These are phyloP conservation scores for Oscheius myriophilus DNA, from an alignment of 2,888 invertebrate genomes.

Conservation along the genomic window DNA sequence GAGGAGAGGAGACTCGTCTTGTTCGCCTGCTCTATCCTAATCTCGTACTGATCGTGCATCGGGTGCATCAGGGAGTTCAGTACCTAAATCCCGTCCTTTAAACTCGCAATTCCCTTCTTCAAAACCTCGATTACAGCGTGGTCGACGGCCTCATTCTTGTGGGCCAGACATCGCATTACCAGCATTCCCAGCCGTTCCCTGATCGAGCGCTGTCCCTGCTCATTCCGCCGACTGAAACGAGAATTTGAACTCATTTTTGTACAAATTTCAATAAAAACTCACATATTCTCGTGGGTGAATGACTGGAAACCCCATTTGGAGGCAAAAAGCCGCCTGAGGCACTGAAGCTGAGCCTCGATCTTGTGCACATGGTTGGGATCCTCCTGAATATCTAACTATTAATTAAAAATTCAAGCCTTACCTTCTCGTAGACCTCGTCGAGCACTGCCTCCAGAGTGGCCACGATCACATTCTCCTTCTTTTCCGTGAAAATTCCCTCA, in stretches of 20 bases:
- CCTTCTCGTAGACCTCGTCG: slow-evolving; percentile 74
- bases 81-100: slow-evolving; percentile 79
- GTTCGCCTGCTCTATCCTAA: slow-evolving; percentile 96
- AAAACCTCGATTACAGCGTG: slow-evolving; percentile 83
- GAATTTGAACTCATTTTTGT: slow-evolving; percentile 73
- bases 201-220: slow-evolving; percentile 74
- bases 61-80: slow-evolving; percentile 96
- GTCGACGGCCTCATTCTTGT: slow-evolving; percentile 87
- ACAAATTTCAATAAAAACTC: slow-evolving; percentile 38
- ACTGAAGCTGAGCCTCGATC: slow-evolving; percentile 91
- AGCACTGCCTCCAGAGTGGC: slow-evolving; percentile 87
- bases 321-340: slow-evolving; percentile 88
- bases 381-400: slow-evolving; percentile 38
- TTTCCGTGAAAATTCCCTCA: slow-evolving; percentile 81
- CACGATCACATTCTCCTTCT: slow-evolving; percentile 94
- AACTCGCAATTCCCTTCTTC: not conserved
- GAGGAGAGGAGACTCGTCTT: slow-evolving; percentile 86
- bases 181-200: slow-evolving; percentile 92
- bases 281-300: slow-evolving; percentile 60
- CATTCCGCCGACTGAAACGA: not conserved
- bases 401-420: slow-evolving; percentile 6
- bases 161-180: slow-evolving; percentile 87
- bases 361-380: slow-evolving; percentile 77
- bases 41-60: slow-evolving; percentile 92
- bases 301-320: slow-evolving; percentile 97